Base-by-base conservation (phyloP, 2,797 vertebrate genomes). In the Oryzias sinensis region DNA sequence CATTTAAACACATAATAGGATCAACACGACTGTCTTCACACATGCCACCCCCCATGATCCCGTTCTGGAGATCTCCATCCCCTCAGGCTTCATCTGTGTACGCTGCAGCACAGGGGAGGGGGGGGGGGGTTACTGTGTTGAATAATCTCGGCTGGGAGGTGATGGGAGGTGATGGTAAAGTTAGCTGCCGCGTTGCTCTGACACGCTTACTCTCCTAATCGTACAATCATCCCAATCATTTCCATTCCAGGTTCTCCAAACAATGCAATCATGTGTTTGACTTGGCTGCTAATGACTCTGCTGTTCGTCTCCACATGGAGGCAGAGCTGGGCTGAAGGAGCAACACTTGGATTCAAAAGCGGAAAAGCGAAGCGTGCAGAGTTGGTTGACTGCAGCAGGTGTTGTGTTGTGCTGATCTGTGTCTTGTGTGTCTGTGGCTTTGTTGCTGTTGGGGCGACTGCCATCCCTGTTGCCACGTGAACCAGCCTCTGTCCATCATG, bases 1-100 rank as follows among this genome's bases (percentile, higher is more conserved):
- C 88, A 90, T 88, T 92, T 89, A 83, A 86, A 82, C 79, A 78
- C 70, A 67, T 91, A 91, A 91, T 88, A 88, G 90, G 89, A 92
- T 91, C 88, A 89, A 79, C 76, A 85, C 65, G 82, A 84, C 76
- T 84, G 65, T 76, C 70, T 65, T 84, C 79, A 74, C 78, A 77
- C 73, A 70, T 59, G 85, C 77, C 86, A 83, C 76, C 74, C 82
- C 77, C 62, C 73, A 66, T 66, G 56, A 78, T 80, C 73, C 47
- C 46, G 56, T 14, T 16, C 50, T 6, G 56, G 46, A 76, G 59
- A 75, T 65, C 53, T 69, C 69, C 42, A 44, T 40, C 9, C n/a
- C 27, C 3, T 29, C 24, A 6, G 37, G 50, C 50, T 46, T 20
- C 14, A 11, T 48, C 65, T 63, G 54, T 48, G 52, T 62, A 45